Evolutionary conservation across 2,113 vertebrate genomes (phyloP).

Genomic region (Lophochroa leadbeateri): DNA sequence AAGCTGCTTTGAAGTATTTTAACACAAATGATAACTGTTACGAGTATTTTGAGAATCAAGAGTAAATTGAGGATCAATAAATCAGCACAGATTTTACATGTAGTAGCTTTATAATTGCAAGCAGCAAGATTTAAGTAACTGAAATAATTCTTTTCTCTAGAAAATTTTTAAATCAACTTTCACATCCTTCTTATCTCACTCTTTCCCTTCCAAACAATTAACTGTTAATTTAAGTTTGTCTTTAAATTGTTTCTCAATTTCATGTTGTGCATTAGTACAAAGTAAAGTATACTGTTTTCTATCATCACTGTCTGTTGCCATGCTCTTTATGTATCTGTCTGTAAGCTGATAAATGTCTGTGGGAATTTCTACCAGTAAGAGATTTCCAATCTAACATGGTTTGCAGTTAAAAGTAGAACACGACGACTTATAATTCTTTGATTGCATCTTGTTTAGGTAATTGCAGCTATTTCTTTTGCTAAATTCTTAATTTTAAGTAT

Average conservation of each 20-base stretch:
- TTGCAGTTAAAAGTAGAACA: not conserved
- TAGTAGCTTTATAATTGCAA: not conserved
- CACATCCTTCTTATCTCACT: not conserved
- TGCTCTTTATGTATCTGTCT: not conserved
- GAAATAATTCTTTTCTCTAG: not conserved
- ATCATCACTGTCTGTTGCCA: rapidly evolving
- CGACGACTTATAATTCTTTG: not conserved
- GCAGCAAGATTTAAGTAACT: not conserved
- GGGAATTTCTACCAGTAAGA: not conserved
- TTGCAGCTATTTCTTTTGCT: not conserved
- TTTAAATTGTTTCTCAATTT: not conserved
- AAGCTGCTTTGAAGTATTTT: not conserved
- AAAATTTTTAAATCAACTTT: not conserved
- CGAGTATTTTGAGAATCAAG: not conserved
- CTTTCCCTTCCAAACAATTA: not conserved
- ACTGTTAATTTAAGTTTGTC: constrained; percentile 2
- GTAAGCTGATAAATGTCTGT: not conserved
- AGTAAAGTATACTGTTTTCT: not conserved
- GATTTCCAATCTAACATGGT: rapidly evolving
- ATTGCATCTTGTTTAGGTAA: not conserved
- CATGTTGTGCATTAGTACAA: not conserved
- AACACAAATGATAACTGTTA: not conserved
- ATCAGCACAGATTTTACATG: not conserved
- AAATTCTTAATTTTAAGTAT: not conserved
- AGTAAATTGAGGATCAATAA: not conserved